Percentiles rank a stretch among this genome's conserved stretches.
These are phyloP conservation scores for Dryobotodes eremita DNA, from an alignment of 2,888 invertebrate genomes.

Conservation along the genomic window DNA sequence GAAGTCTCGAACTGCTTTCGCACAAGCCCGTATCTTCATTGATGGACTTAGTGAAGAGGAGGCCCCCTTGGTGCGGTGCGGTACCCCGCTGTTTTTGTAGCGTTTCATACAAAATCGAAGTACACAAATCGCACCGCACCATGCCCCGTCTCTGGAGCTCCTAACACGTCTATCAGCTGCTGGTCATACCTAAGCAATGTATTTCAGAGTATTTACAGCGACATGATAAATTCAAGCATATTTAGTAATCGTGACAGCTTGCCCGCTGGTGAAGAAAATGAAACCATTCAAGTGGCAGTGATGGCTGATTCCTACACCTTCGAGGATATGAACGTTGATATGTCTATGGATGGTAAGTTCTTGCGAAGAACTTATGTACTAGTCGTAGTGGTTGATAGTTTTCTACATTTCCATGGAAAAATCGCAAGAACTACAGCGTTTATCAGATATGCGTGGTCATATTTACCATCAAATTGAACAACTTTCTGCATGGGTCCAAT, in stretches of 20 bases:
- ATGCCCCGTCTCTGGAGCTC: background rate
- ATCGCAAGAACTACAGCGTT: background rate
- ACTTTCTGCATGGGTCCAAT: too few species aligned
- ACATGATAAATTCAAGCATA: slow-evolving; percentile 52
- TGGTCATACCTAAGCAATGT: background rate
- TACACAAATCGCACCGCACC: background rate
- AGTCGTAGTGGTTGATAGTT: background rate
- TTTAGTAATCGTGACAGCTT: slow-evolving; percentile 55
- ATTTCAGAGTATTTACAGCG: slow-evolving; percentile 72
- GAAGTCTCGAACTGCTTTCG: too few species aligned
- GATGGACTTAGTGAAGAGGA: too few species aligned
- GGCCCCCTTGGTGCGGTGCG: too few species aligned
- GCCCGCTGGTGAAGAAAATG: slow-evolving; percentile 51
- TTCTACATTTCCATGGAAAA: background rate
- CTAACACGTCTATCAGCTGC: background rate
- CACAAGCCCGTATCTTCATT: too few species aligned
- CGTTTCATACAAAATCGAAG: background rate
- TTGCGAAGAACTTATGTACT: background rate
- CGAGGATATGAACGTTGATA: slow-evolving; percentile 89
- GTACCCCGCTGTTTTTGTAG: background rate
- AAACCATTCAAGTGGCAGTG: slow-evolving; percentile 84
- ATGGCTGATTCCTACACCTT: slow-evolving; percentile 86
- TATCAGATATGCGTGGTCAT: background rate
- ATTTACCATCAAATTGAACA: too few species aligned
- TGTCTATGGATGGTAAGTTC: slow-evolving; percentile 89